Percentiles rank a stretch among this genome's conserved stretches.
These are phyloP conservation scores for cat (Felis catus) DNA, from an alignment of 2,113 vertebrate genomes.

Conservation along the genomic window F.catus_Fca126_mat1.0 CM031423.1:52360001-52360500, in stretches of 20 bases:
- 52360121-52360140: neutral
- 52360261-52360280: neutral
- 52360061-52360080: neutral
- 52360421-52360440: neutral
- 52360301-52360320: neutral
- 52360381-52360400: neutral
- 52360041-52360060: neutral
- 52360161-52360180: neutral
- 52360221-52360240: neutral
- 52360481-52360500: neutral
- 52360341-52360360: neutral
- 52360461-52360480: neutral
- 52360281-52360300: neutral
- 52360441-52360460: neutral
- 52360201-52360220: neutral
- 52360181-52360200: neutral
- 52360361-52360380: neutral
- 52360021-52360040: neutral
- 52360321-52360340: neutral
- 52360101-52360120: neutral
- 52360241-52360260: neutral
- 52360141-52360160: neutral
- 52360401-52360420: neutral
- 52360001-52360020: accelerated
- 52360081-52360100: neutral